Percentiles rank a stretch among this genome's conserved stretches.
Conservation (phyloP, 1,140 invertebrate genomes). For the Rhyacophila brunnea region DNA sequence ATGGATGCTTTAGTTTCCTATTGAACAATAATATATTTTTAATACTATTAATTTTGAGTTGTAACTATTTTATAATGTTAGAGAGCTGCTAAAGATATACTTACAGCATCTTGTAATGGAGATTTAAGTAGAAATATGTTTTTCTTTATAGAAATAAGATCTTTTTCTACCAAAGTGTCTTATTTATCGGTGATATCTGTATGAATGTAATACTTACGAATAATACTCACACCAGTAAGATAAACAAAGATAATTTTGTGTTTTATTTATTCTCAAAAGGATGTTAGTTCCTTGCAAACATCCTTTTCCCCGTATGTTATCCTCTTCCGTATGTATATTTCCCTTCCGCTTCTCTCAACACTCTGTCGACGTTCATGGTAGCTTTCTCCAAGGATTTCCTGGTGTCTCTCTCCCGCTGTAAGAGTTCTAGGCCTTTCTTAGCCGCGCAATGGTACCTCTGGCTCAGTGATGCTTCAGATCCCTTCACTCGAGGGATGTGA, state of each 20-base stretch:
- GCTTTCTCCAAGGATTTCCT: slow-evolving; percentile 47
- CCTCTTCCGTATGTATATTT: slow-evolving; percentile 53
- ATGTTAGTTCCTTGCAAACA: slow-evolving; percentile 49
- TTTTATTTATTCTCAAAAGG: neutral
- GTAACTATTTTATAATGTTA: too few species aligned
- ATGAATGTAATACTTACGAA: neutral
- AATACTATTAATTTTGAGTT: too few species aligned
- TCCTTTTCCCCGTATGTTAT: slow-evolving; percentile 56
- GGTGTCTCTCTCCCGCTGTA: slow-evolving; percentile 58
- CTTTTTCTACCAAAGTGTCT: too few species aligned
- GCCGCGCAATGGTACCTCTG: slow-evolving; percentile 67
- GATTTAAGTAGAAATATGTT: too few species aligned
- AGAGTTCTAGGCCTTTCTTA: slow-evolving; percentile 60
- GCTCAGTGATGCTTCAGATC: slow-evolving; percentile 64
- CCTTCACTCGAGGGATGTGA: slow-evolving; percentile 66
- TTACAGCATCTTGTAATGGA: too few species aligned
- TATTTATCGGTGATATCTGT: neutral
- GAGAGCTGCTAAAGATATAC: too few species aligned
- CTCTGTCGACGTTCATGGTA: slow-evolving; percentile 43
- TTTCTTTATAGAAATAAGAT: too few species aligned
- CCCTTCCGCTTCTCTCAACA: slow-evolving; percentile 46
- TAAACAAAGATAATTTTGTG: too few species aligned
- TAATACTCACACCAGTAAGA: neutral
- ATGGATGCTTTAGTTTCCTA: too few species aligned
- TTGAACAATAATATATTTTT: too few species aligned